Conservation (phyloP, 2,888 invertebrate species). For the Carpatolechia fugitivella region DNA sequence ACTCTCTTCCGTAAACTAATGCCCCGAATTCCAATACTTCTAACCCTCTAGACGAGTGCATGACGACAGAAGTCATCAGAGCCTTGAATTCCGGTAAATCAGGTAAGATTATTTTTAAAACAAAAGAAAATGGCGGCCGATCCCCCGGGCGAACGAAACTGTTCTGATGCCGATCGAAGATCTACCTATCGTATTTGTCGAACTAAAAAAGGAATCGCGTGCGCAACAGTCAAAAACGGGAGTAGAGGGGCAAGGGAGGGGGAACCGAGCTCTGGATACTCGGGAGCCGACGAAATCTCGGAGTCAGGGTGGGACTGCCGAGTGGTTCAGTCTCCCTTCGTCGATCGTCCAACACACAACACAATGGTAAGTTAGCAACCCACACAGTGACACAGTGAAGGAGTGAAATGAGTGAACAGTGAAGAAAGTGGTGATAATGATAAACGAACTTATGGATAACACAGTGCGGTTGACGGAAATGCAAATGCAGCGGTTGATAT, state of each 20-base stretch:
- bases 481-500: neutral
- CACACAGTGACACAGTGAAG: constrained; percentile 37
- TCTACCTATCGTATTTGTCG: constrained; percentile 55
- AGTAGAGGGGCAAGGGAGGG: constrained; percentile 33
- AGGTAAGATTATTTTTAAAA: constrained; percentile 53
- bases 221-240: constrained; percentile 25
- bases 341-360: constrained; percentile 68
- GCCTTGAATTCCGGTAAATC: constrained; percentile 33
- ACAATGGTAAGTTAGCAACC: constrained; percentile 71
- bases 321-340: constrained; percentile 74
- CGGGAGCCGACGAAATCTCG: constrained; percentile 53
- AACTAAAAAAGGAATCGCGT: constrained; percentile 74
- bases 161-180: constrained; percentile 58
- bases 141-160: constrained; percentile 41
- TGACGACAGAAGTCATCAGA: neutral
- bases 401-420: constrained; percentile 32
- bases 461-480: neutral
- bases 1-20: neutral
- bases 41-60: neutral
- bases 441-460: neutral
- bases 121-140: constrained; percentile 37
- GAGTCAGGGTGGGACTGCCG: constrained; percentile 78
- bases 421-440: constrained; percentile 30
- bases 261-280: constrained; percentile 48
- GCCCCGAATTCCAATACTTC: neutral